Evolutionary conservation across 2,797 vertebrate species (phyloP), one percentile per base, ranked within the genome.

Genomic region (Todus mexicanus): DNA sequence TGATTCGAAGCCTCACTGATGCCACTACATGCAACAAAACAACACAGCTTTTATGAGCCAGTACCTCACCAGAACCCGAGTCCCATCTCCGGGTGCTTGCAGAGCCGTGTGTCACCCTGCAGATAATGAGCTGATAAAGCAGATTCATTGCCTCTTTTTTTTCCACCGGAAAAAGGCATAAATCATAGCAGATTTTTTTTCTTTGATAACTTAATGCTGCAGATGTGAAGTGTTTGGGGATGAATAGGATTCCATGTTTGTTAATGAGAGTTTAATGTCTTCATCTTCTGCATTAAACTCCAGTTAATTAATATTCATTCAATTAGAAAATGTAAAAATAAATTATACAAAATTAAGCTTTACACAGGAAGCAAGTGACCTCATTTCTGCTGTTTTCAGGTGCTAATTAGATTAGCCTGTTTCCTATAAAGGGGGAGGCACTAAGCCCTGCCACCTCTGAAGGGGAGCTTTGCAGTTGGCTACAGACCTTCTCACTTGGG

Each of bases 291-390:
- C 81, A 56, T 83, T 84, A 93, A 95, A 87, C 87, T 90, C 88
- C 35, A 79, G 92, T 86, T 96, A 96, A 97, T 97, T 98, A 97
- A 97, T 96, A 97, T 94, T 97, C 91, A 94, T 95, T 96, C 92
- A 93, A 95, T 97, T 97, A 97, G 95, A 95, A 97, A 97, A 97
- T 78, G 84, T 88, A 96, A 89, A 96, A 92, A 94, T 96, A 96
- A 96, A 96, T 96, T 96, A 93, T 86, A 90, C 79, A 94, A 91
- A 96, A 96, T 97, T 93, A 94, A 95, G 79, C 92, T 90, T 95
- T 95, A 96, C 71, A 91, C 86, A 87, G 91, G 92, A 97, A 95
- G 86, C 82, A 87, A 72, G 90, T 96, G 96, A 96, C 92, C 96
- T 96, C 89, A 84, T 96, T 94, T 95, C 93, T 96, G 75, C 57